phyloP scores from a whole-genome alignment of 2,888 invertebrate species.

The Colletes collaris region DNA sequence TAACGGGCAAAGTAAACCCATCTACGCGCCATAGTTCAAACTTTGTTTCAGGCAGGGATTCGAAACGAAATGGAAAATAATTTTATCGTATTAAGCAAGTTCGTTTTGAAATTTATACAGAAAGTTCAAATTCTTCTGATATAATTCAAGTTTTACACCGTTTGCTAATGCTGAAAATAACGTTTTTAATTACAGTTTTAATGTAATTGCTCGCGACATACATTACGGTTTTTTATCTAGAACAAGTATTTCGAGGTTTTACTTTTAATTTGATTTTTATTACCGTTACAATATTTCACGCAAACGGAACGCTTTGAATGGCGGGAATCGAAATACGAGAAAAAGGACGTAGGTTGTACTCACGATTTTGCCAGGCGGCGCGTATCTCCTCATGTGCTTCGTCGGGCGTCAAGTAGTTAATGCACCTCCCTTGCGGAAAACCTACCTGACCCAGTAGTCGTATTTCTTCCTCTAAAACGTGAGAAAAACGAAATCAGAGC shows the following conservation, averaged over 20 bases:
- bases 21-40: no score
- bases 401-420: constrained; percentile 91
- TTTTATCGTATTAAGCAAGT: no score
- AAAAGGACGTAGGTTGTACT: constrained; percentile 65
- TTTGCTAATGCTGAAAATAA: no score
- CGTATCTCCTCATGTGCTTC: constrained; percentile 88
- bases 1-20: background rate
- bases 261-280: background rate
- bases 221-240: no score
- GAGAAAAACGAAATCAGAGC: background rate
- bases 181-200: no score
- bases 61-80: no score
- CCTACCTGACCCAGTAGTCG: constrained; percentile 87
- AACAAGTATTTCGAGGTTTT: no score
- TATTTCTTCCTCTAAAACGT: constrained; percentile 88
- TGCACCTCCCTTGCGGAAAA: constrained; percentile 89
- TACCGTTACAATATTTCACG: background rate
- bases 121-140: no score
- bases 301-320: background rate
- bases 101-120: no score
- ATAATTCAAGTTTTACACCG: no score
- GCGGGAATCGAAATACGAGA: constrained; percentile 13
- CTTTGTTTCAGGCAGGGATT: no score
- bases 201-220: no score
- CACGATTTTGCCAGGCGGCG: constrained; percentile 88